Conservation (phyloP, 2,113 vertebrate species). For the Malaclemys terrapin region DNA sequence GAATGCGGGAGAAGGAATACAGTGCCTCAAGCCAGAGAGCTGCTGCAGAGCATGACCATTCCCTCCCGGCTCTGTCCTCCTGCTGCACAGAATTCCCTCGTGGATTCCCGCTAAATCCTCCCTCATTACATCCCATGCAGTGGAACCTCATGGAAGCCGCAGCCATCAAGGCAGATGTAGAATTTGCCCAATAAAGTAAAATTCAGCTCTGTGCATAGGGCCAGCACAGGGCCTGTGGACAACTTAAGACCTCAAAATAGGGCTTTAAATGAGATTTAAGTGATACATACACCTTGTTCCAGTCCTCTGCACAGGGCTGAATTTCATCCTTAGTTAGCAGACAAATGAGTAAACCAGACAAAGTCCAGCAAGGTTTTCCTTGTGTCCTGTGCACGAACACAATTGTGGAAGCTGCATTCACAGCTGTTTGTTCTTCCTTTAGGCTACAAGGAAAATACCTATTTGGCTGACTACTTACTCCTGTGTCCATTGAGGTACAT, state of each 20-base stretch:
- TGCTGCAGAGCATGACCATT: not conserved
- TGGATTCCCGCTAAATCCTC: not conserved
- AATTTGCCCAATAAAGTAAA: not conserved
- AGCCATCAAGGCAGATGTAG: not conserved
- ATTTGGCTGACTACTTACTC: not conserved
- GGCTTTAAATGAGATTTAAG: not conserved
- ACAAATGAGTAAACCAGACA: not conserved
- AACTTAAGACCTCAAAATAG: not conserved
- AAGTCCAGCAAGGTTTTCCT: not conserved
- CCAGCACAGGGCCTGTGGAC: not conserved
- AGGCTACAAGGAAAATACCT: slow-evolving; percentile 4
- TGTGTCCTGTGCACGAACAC: not conserved
- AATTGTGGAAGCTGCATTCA: not conserved
- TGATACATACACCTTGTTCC: not conserved
- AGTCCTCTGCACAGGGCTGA: accelerated
- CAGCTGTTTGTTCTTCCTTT: not conserved
- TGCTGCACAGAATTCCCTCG: not conserved
- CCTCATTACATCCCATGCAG: not conserved
- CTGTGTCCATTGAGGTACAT: not conserved
- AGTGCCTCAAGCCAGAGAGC: not conserved
- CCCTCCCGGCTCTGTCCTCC: not conserved
- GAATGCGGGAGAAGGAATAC: not conserved
- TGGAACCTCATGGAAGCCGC: not conserved
- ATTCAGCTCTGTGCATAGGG: not conserved
- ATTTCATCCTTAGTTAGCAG: not conserved